These are phyloP conservation scores for Gobionotothen gibberifrons DNA, from an alignment of 2,797 vertebrate species.

Conservation along the genomic window DNA sequence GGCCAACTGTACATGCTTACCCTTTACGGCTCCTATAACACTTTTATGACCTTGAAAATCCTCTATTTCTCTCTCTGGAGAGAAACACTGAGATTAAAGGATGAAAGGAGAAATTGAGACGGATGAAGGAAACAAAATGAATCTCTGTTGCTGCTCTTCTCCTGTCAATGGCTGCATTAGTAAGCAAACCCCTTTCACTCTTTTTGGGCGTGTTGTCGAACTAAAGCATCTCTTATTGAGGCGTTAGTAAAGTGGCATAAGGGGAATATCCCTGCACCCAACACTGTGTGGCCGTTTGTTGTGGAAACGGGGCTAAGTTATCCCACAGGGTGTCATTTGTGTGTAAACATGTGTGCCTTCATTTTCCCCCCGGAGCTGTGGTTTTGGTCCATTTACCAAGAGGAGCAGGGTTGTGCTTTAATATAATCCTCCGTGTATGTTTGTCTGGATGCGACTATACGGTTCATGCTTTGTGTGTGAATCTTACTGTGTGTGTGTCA, in stretches of 20 bases:
- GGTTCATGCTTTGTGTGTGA: constrained; percentile 24
- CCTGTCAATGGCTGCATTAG: constrained; percentile 13
- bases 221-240: constrained; percentile 40
- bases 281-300: constrained; percentile 64
- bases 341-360: constrained; percentile 71
- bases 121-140: constrained; percentile 39
- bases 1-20: constrained; percentile 52
- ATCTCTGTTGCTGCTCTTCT: constrained; percentile 12
- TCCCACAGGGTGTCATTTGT: constrained; percentile 77
- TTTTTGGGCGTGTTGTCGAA: constrained; percentile 7
- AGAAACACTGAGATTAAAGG: constrained; percentile 49
- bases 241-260: constrained; percentile 42
- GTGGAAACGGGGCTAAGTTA: constrained; percentile 68
- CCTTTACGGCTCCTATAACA: constrained; percentile 73
- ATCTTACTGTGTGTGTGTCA: constrained; percentile 5
- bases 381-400: constrained; percentile 78
- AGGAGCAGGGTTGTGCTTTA: constrained; percentile 38
- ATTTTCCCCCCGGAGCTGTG: constrained; percentile 51
- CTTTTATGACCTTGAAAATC: constrained; percentile 70
- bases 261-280: constrained; percentile 58
- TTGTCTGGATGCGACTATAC: constrained; percentile 29
- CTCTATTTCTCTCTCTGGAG: constrained; percentile 57
- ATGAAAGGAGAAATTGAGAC: constrained; percentile 49
- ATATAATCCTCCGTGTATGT: constrained; percentile 50
- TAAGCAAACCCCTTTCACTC: constrained; percentile 5